phyloP scores from a whole-genome alignment of 2,888 invertebrate genomes.

The Dynastes maya region DNA sequence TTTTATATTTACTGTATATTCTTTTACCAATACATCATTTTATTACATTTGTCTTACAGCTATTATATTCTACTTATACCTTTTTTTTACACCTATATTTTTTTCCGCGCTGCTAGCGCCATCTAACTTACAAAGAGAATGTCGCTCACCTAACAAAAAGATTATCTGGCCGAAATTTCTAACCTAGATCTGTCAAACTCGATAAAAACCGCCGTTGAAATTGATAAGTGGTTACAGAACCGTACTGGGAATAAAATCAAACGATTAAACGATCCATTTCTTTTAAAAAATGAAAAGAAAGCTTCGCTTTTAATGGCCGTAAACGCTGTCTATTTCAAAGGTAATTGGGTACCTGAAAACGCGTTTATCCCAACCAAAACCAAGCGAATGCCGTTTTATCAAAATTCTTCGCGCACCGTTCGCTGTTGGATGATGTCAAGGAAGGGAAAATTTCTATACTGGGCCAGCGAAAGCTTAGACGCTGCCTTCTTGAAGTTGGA shows the following conservation, averaged over 20 bases:
- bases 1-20: too few species aligned
- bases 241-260: conserved; percentile 88
- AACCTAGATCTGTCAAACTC: conserved; percentile 74
- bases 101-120: too few species aligned
- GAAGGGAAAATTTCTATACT: conserved; percentile 73
- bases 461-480: conserved; percentile 71
- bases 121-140: too few species aligned
- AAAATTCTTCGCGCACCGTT: conserved; percentile 72
- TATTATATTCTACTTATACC: too few species aligned
- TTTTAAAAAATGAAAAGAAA: conserved; percentile 74
- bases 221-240: conserved; percentile 87
- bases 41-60: too few species aligned
- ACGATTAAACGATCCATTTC: conserved; percentile 78
- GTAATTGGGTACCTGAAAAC: conserved; percentile 76
- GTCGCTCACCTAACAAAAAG: too few species aligned
- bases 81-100: too few species aligned
- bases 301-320: conserved; percentile 76
- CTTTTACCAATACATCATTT: too few species aligned
- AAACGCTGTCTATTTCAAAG: conserved; percentile 91
- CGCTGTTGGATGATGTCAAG: conserved; percentile 82
- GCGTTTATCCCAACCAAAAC: conserved; percentile 78
- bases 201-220: conserved; percentile 71
- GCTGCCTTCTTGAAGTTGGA: conserved; percentile 80
- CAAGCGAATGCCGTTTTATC: conserved; percentile 76
- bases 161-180: conserved; percentile 78